Base-by-base conservation (phyloP, 2,888 invertebrate genomes). In the Acrobasis repandana region DNA sequence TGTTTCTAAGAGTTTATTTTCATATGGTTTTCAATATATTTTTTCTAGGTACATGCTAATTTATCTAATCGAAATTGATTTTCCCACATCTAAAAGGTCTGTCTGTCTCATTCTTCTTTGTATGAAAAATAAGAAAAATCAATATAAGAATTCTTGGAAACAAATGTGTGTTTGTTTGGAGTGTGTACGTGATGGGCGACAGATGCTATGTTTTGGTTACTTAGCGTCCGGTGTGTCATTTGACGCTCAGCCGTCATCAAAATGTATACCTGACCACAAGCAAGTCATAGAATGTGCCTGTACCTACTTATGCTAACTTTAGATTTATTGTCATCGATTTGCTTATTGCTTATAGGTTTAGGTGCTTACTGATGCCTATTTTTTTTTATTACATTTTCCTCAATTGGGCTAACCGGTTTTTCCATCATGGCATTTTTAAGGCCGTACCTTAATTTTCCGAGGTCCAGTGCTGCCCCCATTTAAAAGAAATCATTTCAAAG, bases 171-270 rank as follows among this genome's bases (percentile, higher is more conserved):
- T 58, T 58, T 34, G 33, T 48, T 48, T 34, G 51, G 59, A 43
- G 43, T 43, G 43, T 54, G 61, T 65, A 65, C 65, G 65, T 65
- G 65, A 62, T 59, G 48, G 20, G 43, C 49, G 52, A 52, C 61
- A 62, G 61, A 61, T 59, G 58, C 56, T 61, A 48, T 56, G 62
- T 65, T 65, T 62, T 62, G 61, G 60, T 57, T 60, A 57, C 61
- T 15, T 43, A 2, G 36, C 49, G 64, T 34, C 64, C 56, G 61
- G 28, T 58, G 61, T 64, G 57, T 60, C 64, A 62, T 64, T 49
- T 58, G 58, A 58, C 15, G 20, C 58, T n/a, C 36, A 9, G n/a
- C 14, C 18, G 38, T 58, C 49, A 58, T 36, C 48, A 58, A 49
- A 58, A 49, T 58, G 57, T 47, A 57, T 47, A 56, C 34, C 58